Evolutionary conservation across 2,888 invertebrate species (phyloP).

Genomic region (Rhingia campestris): DNA sequence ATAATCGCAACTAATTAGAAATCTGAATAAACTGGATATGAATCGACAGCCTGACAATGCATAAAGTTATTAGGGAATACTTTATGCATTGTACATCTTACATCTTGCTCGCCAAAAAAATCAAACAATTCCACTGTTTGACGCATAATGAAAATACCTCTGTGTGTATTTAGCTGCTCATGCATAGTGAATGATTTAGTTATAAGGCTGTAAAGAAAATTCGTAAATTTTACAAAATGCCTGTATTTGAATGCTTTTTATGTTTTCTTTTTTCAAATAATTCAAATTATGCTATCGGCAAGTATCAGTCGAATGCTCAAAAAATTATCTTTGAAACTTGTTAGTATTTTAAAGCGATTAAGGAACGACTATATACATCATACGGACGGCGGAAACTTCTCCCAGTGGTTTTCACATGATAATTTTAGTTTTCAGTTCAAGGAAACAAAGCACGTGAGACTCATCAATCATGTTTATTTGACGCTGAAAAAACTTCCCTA

Average conservation of each 20-base stretch:
- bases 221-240: constrained; percentile 47
- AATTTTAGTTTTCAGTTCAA: constrained; percentile 11
- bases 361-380: background rate
- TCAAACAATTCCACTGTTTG: background rate
- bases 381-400: background rate
- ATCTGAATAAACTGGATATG: too few species aligned
- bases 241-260: constrained; percentile 24
- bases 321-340: constrained; percentile 11
- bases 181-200: constrained; percentile 18
- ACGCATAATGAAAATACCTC: background rate
- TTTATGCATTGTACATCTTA: background rate
- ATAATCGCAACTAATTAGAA: too few species aligned
- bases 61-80: too few species aligned
- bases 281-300: constrained; percentile 5
- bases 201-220: constrained; percentile 18
- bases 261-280: constrained; percentile 5
- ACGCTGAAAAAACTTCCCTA: constrained; percentile 17
- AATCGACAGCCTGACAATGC: background rate
- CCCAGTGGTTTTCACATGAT: constrained; percentile 17
- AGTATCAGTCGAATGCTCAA: constrained; percentile 17
- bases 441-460: constrained; percentile 23
- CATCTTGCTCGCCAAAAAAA: background rate
- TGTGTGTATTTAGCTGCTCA: background rate
- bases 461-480: constrained; percentile 59
- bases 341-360: background rate